Conservation (phyloP, 64 coral and sea anemone genomes). For the Montipora efflorescens region DNA sequence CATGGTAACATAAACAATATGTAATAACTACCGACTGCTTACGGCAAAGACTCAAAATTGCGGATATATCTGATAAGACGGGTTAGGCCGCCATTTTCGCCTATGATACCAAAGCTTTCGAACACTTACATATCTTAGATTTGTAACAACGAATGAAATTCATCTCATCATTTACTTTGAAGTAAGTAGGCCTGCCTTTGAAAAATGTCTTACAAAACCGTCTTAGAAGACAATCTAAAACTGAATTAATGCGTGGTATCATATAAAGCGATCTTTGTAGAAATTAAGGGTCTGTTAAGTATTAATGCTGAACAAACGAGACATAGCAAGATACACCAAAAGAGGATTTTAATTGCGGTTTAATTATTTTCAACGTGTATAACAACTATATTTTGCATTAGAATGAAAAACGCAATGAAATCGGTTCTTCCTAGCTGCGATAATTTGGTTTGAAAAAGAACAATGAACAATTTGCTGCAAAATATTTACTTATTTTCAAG, state of each 20-base stretch:
- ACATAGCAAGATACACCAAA: background rate
- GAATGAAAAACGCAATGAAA: too few relatives aligned
- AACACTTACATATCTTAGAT: too few relatives aligned
- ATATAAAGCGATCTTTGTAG: background rate
- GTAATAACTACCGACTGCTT: background rate
- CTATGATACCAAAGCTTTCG: too few relatives aligned
- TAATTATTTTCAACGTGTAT: background rate
- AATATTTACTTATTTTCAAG: too few relatives aligned
- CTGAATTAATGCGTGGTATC: background rate
- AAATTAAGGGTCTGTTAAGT: background rate
- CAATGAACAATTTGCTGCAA: too few relatives aligned
- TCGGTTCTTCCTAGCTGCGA: too few relatives aligned
- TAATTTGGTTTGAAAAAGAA: too few relatives aligned
- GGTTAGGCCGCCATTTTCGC: too few relatives aligned
- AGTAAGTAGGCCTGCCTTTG: background rate
- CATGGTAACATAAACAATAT: background rate
- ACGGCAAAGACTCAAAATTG: background rate
- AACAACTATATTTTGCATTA: too few relatives aligned
- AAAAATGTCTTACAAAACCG: background rate
- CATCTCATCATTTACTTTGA: constrained; percentile 11
- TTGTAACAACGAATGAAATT: constrained; percentile 29
- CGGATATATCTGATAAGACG: too few relatives aligned
- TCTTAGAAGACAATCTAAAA: background rate
- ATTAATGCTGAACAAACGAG: too few relatives aligned
- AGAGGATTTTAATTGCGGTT: background rate